These are phyloP conservation scores for Anticlea derivata DNA, from an alignment of 2,888 invertebrate genomes.

Conservation along the genomic window DNA sequence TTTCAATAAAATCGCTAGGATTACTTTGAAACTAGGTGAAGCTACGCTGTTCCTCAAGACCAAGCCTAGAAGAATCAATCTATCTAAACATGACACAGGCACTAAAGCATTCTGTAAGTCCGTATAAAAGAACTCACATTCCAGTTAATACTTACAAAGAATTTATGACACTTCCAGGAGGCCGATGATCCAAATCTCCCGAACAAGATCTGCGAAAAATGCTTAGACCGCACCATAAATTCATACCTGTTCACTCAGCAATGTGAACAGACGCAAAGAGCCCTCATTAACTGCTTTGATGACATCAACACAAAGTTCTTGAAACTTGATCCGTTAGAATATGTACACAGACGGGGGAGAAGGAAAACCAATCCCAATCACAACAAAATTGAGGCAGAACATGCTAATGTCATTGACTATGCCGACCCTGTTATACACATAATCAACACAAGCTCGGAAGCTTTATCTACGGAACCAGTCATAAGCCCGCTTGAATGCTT, in stretches of 20 bases:
- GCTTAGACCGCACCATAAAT: conserved; percentile 58
- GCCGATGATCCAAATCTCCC: conserved; percentile 60
- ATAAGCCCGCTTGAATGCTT: conserved; percentile 62
- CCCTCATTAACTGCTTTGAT: conserved; percentile 66
- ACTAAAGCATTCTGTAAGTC: no score
- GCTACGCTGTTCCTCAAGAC: no score
- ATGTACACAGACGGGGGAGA: conserved; percentile 53
- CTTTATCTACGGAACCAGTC: conserved; percentile 36
- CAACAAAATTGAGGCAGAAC: conserved; percentile 56
- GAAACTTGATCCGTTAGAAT: conserved; percentile 65
- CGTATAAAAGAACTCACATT: no score
- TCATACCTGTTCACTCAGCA: conserved; percentile 72
- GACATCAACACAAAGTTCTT: conserved; percentile 68
- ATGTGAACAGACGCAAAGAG: conserved; percentile 66
- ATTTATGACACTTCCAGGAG: conserved; percentile 44
- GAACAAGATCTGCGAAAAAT: conserved; percentile 65
- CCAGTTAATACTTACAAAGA: no score
- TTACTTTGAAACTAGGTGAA: no score
- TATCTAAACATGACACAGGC: no score
- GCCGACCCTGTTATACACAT: conserved; percentile 68
- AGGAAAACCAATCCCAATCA: conserved; percentile 63
- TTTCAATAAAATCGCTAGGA: no score
- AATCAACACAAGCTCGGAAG: conserved; percentile 50
- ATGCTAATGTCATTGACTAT: conserved; percentile 64
- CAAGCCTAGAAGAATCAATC: no score